Percentiles rank a stretch among this genome's conserved stretches.
These are phyloP conservation scores for Lemur catta DNA, from an alignment of 2,797 vertebrate species.

Conservation along the genomic window DNA sequence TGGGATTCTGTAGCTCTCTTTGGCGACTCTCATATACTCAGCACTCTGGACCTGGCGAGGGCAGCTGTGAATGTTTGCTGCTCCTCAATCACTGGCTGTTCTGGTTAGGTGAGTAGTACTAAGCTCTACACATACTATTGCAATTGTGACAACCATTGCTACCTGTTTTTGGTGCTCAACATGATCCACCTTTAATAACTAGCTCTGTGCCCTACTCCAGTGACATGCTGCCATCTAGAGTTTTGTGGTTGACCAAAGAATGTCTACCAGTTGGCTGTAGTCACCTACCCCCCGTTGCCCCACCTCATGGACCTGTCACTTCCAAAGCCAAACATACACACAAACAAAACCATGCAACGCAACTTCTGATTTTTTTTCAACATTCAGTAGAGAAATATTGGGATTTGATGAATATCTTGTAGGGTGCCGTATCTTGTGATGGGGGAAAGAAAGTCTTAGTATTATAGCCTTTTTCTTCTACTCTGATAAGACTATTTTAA, in stretches of 20 bases:
- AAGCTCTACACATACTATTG: background rate
- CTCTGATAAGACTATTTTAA: background rate
- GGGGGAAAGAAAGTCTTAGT: background rate
- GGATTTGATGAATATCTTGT: background rate
- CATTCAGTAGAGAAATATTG: background rate
- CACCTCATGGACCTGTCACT: background rate
- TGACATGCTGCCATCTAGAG: conserved; percentile 71
- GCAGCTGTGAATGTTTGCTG: background rate
- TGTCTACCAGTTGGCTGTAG: background rate
- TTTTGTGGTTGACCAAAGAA: conserved; percentile 28
- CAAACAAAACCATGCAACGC: background rate
- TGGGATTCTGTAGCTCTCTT: background rate
- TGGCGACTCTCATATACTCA: background rate
- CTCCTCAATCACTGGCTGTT: background rate
- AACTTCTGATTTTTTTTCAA: background rate
- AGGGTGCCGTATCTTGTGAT: background rate
- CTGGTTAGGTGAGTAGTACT: background rate
- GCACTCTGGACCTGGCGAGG: background rate
- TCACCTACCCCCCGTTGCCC: background rate
- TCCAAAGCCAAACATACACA: conserved; percentile 4
- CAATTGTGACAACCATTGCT: background rate
- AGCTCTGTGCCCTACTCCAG: background rate
- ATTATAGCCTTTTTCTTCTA: background rate
- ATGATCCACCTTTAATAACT: background rate
- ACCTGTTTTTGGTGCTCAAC: background rate